Evolutionary conservation across 1,140 invertebrate genomes (phyloP).

Genomic region (Drosophila subpulchrella): DNA sequence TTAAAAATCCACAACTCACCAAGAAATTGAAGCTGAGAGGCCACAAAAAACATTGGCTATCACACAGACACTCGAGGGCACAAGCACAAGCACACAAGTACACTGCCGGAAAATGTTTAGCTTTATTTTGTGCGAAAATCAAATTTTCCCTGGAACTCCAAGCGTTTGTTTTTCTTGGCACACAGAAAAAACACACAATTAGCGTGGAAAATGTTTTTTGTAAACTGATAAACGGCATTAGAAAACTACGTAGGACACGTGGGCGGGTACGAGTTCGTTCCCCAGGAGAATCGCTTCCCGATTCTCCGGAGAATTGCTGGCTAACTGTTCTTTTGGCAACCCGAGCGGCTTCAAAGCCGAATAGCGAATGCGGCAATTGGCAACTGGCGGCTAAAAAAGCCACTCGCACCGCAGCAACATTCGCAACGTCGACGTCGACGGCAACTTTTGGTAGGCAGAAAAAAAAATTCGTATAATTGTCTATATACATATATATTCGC

Average conservation of each 20-base stretch:
- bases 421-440: conserved; percentile 43
- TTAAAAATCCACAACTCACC: conserved; percentile 42
- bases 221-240: conserved; percentile 4
- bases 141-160: conserved; percentile 6
- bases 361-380: conserved; percentile 79
- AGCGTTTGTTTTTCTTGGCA: conserved; percentile 11
- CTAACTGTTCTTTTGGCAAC: conserved; percentile 47
- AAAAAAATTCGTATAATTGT: conserved; percentile 15
- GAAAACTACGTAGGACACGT: conserved; percentile 17
- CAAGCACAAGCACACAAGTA: conserved; percentile 23
- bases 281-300: conserved; percentile 18
- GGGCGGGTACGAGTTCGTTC: conserved; percentile 33
- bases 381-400: conserved; percentile 76
- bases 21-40: conserved; percentile 20
- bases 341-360: conserved; percentile 82
- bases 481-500: conserved; percentile 8
- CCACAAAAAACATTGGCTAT: conserved; percentile 10
- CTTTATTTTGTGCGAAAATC: background rate
- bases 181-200: conserved; percentile 16
- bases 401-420: conserved; percentile 54
- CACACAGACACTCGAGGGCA: conserved; percentile 2
- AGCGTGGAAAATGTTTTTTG: conserved; percentile 6
- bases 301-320: conserved; percentile 49
- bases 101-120: conserved; percentile 28
- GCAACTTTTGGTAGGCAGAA: conserved; percentile 62